Evolutionary conservation across 1,140 invertebrate species (phyloP).

Genomic region (Dendrolimus kikuchii): DNA sequence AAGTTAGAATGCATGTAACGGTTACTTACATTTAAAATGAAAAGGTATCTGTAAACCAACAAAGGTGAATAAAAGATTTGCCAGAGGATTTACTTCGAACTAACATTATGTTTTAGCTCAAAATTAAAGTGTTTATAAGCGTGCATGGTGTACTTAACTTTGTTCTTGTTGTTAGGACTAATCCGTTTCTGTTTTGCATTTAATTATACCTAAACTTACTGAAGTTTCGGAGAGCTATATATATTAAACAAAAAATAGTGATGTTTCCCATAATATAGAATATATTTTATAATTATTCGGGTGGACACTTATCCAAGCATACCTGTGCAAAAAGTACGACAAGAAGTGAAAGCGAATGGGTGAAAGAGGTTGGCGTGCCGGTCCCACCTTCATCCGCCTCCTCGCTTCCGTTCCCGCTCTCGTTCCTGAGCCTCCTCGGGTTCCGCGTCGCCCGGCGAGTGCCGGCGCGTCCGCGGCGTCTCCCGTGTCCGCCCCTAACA

Average conservation of each 20-base stretch:
- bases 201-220: too few species aligned
- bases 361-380: constrained; percentile 25
- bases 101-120: too few species aligned
- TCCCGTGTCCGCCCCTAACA: constrained; percentile 63
- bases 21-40: constrained; percentile 2
- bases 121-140: too few species aligned
- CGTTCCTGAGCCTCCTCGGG: constrained; percentile 27
- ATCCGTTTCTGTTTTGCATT: too few species aligned
- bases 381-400: constrained; percentile 10
- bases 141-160: too few species aligned
- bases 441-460: constrained; percentile 27
- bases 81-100: too few species aligned
- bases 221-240: too few species aligned
- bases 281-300: constrained; percentile 28
- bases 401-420: constrained; percentile 18
- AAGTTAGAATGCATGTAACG: too few species aligned
- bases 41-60: constrained; percentile 5
- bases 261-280: too few species aligned
- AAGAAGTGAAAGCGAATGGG: constrained; percentile 9
- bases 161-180: too few species aligned
- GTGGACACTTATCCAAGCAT: constrained; percentile 44
- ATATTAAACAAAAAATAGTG: too few species aligned
- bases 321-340: constrained; percentile 19
- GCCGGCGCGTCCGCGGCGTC: constrained; percentile 35
- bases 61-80: not conserved